Conservation (phyloP, 2,797 vertebrate species). For the Miopithecus talapoin region DNA sequence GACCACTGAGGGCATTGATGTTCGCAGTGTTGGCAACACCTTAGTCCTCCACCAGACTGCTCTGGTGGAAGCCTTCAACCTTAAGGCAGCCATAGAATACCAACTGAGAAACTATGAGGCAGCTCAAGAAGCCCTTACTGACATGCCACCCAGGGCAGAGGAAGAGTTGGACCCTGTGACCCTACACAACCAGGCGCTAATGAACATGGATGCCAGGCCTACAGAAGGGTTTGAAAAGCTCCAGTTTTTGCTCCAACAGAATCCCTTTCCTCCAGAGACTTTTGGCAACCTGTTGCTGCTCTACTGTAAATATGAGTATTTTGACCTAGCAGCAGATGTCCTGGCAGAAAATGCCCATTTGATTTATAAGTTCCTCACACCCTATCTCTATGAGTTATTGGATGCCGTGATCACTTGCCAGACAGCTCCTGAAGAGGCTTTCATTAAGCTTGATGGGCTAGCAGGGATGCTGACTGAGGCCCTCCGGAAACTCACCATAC, state of each 20-base stretch:
- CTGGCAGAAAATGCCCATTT: conserved; percentile 96
- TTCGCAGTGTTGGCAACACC: conserved; percentile 96
- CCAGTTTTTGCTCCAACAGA: conserved; percentile 95
- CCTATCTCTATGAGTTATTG: conserved; percentile 94
- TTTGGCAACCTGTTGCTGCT: conserved; percentile 96
- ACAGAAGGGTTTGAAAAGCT: conserved; percentile 96
- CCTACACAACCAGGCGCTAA: conserved; percentile 95
- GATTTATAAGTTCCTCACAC: conserved; percentile 93
- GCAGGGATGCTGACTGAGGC: conserved; percentile 91
- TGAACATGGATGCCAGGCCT: conserved; percentile 95
- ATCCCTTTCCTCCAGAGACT: conserved; percentile 93
- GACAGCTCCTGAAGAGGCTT: conserved; percentile 95
- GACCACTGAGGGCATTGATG: conserved; percentile 94
- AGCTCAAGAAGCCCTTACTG: conserved; percentile 93
- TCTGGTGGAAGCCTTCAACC: conserved; percentile 96
- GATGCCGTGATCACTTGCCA: conserved; percentile 94
- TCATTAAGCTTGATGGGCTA: conserved; percentile 93
- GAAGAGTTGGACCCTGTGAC: conserved; percentile 96
- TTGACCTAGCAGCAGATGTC: conserved; percentile 95
- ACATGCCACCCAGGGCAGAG: conserved; percentile 95
- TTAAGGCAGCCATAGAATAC: conserved; percentile 96
- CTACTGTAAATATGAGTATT: conserved; percentile 97
- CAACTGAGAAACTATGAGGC: conserved; percentile 92
- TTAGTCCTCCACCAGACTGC: conserved; percentile 93
- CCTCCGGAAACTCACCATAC: conserved; percentile 91